These are phyloP conservation scores for Mormyrus iriodes DNA, from an alignment of 2,113 vertebrate genomes.

Conservation along the genomic window DNA sequence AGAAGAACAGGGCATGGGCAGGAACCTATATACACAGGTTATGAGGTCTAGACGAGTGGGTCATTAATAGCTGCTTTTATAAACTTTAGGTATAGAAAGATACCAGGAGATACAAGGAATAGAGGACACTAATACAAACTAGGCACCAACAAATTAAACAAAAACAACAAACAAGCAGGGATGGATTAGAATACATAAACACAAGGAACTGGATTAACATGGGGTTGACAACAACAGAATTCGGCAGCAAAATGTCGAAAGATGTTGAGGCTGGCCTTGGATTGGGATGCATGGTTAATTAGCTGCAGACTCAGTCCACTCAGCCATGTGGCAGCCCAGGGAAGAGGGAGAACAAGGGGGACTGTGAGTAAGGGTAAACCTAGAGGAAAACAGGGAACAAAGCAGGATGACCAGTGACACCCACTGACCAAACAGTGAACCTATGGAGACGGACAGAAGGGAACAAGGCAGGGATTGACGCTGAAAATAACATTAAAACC, in stretches of 20 bases:
- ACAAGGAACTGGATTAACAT: not conserved
- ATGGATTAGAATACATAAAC: not conserved
- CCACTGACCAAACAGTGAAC: not conserved
- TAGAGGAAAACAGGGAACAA: not conserved
- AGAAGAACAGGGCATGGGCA: no score
- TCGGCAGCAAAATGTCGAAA: no score
- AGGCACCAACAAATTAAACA: not conserved
- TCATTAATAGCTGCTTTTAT: not conserved
- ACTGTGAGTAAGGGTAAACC: not conserved
- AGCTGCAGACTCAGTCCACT: not conserved
- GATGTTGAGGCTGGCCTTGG: not conserved
- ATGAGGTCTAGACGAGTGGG: no score
- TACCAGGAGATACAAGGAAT: not conserved
- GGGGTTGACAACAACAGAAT: not conserved
- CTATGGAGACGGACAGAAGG: not conserved
- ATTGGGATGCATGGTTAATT: not conserved
- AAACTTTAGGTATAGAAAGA: not conserved
- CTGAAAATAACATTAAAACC: not conserved
- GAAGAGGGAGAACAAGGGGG: not conserved
- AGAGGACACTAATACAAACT: not conserved
- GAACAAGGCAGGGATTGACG: not conserved
- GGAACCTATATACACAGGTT: no score
- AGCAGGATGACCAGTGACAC: not conserved
- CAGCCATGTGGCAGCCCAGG: not conserved
- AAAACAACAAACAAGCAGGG: not conserved